These are phyloP conservation scores for Hippocampus kuda DNA, from an alignment of 2,797 vertebrate genomes.

Conservation along the genomic window DNA sequence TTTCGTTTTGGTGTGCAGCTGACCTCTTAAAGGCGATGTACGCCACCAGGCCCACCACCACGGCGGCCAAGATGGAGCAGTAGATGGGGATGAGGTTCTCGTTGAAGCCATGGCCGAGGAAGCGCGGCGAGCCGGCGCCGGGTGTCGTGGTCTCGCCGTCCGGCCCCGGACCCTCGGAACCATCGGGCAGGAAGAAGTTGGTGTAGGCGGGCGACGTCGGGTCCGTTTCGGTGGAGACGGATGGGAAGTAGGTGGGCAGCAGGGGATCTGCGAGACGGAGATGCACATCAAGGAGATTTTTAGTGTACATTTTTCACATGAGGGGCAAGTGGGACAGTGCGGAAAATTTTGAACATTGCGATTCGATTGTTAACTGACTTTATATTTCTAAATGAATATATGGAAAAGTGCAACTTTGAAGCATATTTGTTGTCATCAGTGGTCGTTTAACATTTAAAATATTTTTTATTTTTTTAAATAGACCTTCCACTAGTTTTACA, in stretches of 20 bases:
- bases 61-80: conserved; percentile 92
- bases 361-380: no score
- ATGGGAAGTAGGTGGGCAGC: conserved; percentile 30
- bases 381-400: no score
- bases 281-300: not conserved
- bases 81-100: conserved; percentile 96
- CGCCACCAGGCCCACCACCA: conserved; percentile 85
- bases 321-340: not conserved
- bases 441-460: no score
- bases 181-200: conserved; percentile 30
- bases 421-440: no score
- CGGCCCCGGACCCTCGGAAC: conserved; percentile 44
- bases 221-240: conserved; percentile 28
- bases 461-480: no score
- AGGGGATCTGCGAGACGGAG: conserved; percentile 50
- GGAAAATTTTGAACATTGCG: not conserved
- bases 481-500: no score
- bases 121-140: conserved; percentile 74
- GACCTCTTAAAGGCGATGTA: conserved; percentile 93
- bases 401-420: no score
- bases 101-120: conserved; percentile 69
- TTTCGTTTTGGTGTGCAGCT: conserved; percentile 24
- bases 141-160: conserved; percentile 68
- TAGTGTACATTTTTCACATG: not conserved
- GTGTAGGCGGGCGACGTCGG: conserved; percentile 34